These are phyloP conservation scores for Mormoops blainvillei DNA, from an alignment of 2,113 vertebrate species.

Conservation along the genomic window DNA sequence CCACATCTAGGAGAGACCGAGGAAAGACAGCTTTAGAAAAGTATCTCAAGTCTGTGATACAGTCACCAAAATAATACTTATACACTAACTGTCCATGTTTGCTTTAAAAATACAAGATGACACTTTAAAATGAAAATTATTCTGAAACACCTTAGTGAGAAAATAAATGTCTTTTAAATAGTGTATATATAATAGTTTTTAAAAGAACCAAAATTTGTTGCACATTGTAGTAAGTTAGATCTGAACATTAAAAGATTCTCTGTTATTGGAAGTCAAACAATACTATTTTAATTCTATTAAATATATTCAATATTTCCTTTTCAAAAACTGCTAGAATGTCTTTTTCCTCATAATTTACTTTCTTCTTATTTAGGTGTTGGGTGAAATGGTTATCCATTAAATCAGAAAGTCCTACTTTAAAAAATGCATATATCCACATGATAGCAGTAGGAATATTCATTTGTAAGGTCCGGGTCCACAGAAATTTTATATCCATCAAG, in stretches of 20 bases:
- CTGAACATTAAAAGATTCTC: background rate
- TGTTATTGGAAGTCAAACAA: background rate
- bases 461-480: background rate
- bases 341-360: constrained; percentile 20
- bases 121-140: constrained; percentile 2
- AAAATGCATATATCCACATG: background rate
- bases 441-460: background rate
- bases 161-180: background rate
- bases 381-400: background rate
- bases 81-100: background rate
- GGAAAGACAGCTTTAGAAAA: background rate
- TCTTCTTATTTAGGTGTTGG: background rate
- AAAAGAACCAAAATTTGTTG: background rate
- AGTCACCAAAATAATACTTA: background rate
- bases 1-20: background rate
- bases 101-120: background rate
- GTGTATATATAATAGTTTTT: background rate
- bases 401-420: background rate
- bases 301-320: constrained; percentile 15
- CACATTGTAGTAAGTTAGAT: background rate
- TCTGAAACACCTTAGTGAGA: background rate
- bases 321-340: background rate
- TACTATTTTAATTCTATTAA: constrained; percentile 10
- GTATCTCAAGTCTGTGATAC: background rate
- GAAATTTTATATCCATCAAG: background rate